A percentile compares a stretch with the other conserved stretches of the same genome.
Evolutionary conservation across 2,113 vertebrate genomes (phyloP).

Genomic region (Geococcyx californianus): DNA sequence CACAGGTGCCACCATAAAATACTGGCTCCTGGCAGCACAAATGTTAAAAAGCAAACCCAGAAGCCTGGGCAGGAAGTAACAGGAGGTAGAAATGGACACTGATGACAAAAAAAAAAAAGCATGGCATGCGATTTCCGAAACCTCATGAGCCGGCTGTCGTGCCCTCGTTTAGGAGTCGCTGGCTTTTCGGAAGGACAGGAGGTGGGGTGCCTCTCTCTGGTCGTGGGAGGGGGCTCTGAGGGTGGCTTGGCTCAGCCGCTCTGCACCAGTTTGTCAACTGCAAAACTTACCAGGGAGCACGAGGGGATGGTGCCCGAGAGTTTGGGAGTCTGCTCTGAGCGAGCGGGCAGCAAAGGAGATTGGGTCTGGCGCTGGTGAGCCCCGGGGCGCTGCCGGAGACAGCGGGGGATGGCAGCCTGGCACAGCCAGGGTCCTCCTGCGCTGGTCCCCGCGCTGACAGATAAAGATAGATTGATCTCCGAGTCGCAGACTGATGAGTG

Average conservation of each 20-base stretch:
- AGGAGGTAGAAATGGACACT: neutral
- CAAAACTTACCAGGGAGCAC: rapidly evolving
- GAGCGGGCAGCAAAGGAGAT: rapidly evolving
- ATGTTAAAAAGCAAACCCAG: neutral
- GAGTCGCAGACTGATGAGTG: conserved; percentile 59
- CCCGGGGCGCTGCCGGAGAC: neutral
- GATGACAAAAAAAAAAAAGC: neutral
- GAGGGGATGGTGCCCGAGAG: rapidly evolving
- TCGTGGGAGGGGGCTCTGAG: rapidly evolving
- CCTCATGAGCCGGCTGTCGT: neutral
- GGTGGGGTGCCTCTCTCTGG: neutral
- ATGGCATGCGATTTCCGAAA: neutral
- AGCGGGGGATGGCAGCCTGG: neutral
- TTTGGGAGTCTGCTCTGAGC: neutral
- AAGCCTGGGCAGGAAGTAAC: neutral
- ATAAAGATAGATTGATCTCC: conserved; percentile 51
- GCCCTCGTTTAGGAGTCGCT: neutral
- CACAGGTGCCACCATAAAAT: neutral
- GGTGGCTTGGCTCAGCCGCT: neutral
- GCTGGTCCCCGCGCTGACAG: neutral
- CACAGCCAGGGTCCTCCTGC: neutral
- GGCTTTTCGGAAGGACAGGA: neutral
- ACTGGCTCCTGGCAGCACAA: neutral
- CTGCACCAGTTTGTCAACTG: neutral
- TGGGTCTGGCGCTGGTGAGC: rapidly evolving